Evolutionary conservation across 2,113 vertebrate genomes (phyloP).

Genomic region (Mugil cephalus): DNA sequence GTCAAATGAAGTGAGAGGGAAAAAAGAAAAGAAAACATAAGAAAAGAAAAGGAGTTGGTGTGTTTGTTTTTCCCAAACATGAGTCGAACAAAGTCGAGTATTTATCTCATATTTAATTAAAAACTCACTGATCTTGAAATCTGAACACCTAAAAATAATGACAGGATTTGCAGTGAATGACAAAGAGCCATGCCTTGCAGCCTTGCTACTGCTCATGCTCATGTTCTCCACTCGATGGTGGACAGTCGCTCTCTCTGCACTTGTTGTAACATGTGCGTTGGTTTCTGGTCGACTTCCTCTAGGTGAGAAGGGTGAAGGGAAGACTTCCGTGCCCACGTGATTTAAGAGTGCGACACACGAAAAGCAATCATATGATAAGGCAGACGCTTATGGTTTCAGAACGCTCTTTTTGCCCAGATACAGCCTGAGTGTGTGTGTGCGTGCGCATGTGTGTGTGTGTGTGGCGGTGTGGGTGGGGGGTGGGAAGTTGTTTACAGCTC

Average conservation of each 20-base stretch:
- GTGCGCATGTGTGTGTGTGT: constrained; percentile 29
- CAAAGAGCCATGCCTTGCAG: constrained; percentile 19
- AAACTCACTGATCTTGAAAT: not conserved
- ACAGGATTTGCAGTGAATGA: constrained; percentile 9
- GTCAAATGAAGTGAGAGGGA: constrained; percentile 41
- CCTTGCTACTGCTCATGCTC: constrained; percentile 43
- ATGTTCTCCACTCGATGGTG: constrained; percentile 27
- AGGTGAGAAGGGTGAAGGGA: constrained; percentile 66
- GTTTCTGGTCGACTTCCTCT: constrained; percentile 68
- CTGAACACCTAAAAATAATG: not conserved
- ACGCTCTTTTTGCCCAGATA: constrained; percentile 82
- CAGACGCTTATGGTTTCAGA: constrained; percentile 72
- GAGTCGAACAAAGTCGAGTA: constrained; percentile 16
- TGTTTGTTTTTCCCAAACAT: constrained; percentile 31
- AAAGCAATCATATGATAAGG: constrained; percentile 74
- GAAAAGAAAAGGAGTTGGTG: not conserved
- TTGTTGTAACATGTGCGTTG: constrained; percentile 46
- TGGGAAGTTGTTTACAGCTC: constrained; percentile 82
- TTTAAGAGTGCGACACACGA: constrained; percentile 62
- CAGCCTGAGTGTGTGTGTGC: constrained; percentile 62
- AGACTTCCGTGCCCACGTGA: constrained; percentile 64
- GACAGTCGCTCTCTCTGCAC: constrained; percentile 52
- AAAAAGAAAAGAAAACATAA: not conserved
- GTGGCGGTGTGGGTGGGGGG: constrained; percentile 73
- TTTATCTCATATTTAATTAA: not conserved